Evolutionary conservation across 2,888 invertebrate genomes (phyloP).

Genomic region (Sabatieria punctata): DNA sequence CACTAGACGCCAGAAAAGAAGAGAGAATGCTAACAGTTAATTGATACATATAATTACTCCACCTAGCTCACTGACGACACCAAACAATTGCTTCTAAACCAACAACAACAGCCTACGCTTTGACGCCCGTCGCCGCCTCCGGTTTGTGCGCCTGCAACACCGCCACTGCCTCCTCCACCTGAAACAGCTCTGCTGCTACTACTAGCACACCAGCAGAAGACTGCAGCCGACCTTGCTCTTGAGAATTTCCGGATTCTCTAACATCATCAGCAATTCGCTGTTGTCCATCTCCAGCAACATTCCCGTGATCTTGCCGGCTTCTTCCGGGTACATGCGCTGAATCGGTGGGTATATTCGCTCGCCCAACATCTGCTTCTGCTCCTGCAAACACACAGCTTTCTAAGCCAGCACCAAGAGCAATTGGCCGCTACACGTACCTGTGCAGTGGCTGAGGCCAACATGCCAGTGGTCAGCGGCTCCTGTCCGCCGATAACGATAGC

Average conservation of each 20-base stretch:
- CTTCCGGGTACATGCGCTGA: constrained; percentile 58
- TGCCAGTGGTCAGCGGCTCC: constrained; percentile 87
- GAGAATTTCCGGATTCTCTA: constrained; percentile 83
- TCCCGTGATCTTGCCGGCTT: constrained; percentile 95
- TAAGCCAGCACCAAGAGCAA: no score
- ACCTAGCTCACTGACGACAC: no score
- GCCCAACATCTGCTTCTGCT: constrained; percentile 98
- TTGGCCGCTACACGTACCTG: no score
- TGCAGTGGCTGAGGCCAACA: constrained; percentile 86
- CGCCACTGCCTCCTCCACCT: constrained; percentile 89
- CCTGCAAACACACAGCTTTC: no score
- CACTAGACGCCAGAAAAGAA: no score
- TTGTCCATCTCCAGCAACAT: constrained; percentile 98
- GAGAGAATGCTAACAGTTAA: no score
- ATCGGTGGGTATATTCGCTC: constrained; percentile 94
- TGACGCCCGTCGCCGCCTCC: no score
- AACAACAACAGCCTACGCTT: no score
- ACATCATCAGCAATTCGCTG: constrained; percentile 88
- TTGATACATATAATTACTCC: no score
- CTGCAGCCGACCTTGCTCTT: constrained; percentile 60
- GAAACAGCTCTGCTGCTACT: no score
- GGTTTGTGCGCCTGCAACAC: constrained; percentile 95
- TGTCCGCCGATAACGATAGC: constrained; percentile 33
- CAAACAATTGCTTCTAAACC: no score
- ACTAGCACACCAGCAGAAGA: no score